Evolutionary conservation across 2,113 vertebrate species (phyloP).

Genomic region (Sula dactylatra): DNA sequence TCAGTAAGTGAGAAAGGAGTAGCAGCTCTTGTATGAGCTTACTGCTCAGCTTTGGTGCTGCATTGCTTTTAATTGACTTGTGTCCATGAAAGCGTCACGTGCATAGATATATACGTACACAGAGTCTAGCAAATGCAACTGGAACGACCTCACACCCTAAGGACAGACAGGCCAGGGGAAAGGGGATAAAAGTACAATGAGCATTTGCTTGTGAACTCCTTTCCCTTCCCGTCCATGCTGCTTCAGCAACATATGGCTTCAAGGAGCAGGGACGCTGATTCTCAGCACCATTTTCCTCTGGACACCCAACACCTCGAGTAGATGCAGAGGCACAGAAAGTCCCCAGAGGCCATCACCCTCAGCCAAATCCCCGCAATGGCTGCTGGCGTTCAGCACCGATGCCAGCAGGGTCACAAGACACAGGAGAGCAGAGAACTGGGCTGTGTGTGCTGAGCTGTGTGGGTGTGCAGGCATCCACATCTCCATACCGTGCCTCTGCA

Average conservation of each 20-base stretch:
- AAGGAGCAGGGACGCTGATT: background rate
- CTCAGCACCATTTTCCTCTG: background rate
- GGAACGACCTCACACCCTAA: background rate
- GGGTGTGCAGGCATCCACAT: background rate
- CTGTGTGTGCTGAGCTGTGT: background rate
- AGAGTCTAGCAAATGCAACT: background rate
- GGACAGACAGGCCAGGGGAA: background rate
- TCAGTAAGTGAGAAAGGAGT: background rate
- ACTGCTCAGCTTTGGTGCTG: background rate
- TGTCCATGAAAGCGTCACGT: no score
- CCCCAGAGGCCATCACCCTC: background rate
- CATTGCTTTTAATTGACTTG: background rate
- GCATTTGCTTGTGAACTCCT: background rate
- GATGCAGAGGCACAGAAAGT: background rate
- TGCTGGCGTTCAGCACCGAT: background rate
- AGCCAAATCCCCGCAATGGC: accelerated
- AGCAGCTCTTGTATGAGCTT: background rate
- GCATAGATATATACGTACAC: background rate
- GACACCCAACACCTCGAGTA: background rate
- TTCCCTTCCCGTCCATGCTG: background rate
- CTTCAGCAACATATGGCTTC: background rate
- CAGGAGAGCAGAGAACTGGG: background rate
- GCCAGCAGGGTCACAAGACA: background rate
- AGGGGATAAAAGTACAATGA: background rate
- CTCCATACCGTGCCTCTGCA: background rate